Percentiles rank a stretch among this genome's conserved stretches.
Evolutionary conservation across 2,797 vertebrate genomes (phyloP).

Genomic region (Sus cebifrons): DNA sequence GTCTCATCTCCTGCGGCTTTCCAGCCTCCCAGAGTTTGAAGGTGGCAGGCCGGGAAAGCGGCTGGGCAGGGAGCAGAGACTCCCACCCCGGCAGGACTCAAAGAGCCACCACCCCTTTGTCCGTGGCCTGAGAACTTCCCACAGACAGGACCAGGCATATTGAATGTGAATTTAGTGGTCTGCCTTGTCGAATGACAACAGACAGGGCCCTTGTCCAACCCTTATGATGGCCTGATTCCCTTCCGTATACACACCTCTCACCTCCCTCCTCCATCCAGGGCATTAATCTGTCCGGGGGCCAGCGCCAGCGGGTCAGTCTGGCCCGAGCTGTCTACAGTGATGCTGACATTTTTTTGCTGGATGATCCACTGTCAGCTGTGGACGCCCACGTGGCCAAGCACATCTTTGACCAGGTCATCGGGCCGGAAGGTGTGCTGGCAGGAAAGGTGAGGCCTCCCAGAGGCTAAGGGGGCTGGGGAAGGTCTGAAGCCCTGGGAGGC

Average conservation of each 20-base stretch:
- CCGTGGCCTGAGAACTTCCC: not conserved
- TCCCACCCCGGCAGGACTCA: not conserved
- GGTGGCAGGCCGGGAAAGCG: not conserved
- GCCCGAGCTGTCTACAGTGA: constrained; percentile 96
- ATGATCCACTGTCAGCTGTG: constrained; percentile 98
- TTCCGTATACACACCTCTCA: not conserved
- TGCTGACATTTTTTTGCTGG: constrained; percentile 95
- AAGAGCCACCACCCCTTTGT: not conserved
- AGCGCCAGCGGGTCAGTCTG: constrained; percentile 97
- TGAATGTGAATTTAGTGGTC: not conserved
- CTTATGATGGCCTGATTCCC: not conserved
- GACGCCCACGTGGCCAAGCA: constrained; percentile 98
- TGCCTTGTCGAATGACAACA: not conserved
- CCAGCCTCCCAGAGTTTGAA: not conserved
- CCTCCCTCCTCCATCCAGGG: constrained; percentile 91
- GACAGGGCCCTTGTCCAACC: not conserved
- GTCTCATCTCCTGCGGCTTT: not conserved
- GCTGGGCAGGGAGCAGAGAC: not conserved
- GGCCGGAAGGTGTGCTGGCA: constrained; percentile 95
- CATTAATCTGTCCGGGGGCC: constrained; percentile 98
- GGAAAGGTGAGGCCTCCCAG: constrained; percentile 92
- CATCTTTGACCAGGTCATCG: constrained; percentile 98
- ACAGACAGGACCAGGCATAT: not conserved
- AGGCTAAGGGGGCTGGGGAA: not conserved
- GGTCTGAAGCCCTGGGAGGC: not conserved